Conservation (phyloP, 2,888 invertebrate species). For the Ormyrus thymus region DNA sequence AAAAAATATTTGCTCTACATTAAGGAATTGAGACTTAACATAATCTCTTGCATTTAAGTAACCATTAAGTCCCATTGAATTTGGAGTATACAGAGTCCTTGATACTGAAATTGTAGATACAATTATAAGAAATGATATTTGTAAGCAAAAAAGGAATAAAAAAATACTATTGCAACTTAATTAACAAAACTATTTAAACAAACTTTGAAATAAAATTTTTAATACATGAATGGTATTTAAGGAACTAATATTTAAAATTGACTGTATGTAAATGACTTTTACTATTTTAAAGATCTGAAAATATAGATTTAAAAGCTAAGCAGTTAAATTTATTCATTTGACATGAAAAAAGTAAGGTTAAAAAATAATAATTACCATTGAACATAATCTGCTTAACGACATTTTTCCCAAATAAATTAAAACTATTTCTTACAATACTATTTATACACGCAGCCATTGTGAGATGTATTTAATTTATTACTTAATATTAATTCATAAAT, state of each 20-base stretch:
- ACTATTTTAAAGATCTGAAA: too few relatives aligned
- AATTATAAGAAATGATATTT: conserved; percentile 18
- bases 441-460: conserved; percentile 63
- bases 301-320: too few relatives aligned
- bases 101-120: conserved; percentile 59
- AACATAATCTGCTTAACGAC: conserved; percentile 55
- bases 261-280: too few relatives aligned
- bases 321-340: too few relatives aligned
- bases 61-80: conserved; percentile 80
- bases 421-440: conserved; percentile 58
- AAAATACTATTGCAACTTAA: not conserved
- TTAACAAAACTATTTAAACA: not conserved
- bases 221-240: too few relatives aligned
- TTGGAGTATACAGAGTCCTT: conserved; percentile 77
- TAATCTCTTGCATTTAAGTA: conserved; percentile 78
- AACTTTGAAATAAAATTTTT: too few relatives aligned
- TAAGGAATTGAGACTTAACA: conserved; percentile 79
- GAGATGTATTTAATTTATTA: not conserved
- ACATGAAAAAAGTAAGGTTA: conserved; percentile 56
- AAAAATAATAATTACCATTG: conserved; percentile 61
- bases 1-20: conserved; percentile 81
- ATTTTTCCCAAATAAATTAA: conserved; percentile 56
- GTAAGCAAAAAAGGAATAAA: not conserved
- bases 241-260: too few relatives aligned
- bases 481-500: too few relatives aligned